These are phyloP conservation scores for Cynodonichthys magdalenae DNA, from an alignment of 2,797 vertebrate species.

Conservation along the genomic window DNA sequence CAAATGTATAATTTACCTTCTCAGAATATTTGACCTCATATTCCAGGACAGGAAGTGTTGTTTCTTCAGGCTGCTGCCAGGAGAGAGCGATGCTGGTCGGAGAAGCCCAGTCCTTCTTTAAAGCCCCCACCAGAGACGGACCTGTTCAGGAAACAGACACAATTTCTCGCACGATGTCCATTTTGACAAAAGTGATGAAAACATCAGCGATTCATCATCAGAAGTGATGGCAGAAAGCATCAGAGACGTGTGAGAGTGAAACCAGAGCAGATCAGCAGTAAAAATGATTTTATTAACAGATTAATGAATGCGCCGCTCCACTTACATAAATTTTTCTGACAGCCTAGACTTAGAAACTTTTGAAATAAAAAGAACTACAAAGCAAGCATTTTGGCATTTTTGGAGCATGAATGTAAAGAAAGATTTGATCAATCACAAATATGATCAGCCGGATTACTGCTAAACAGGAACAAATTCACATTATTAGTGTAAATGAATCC, in stretches of 20 bases:
- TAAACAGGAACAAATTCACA: too few species aligned
- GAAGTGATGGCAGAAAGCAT: neutral
- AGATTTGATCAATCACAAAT: neutral
- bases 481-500: too few species aligned
- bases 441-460: too few species aligned
- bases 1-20: conserved; percentile 82
- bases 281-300: conserved; percentile 14
- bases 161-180: conserved; percentile 6
- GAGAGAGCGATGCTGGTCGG: conserved; percentile 96
- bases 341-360: neutral
- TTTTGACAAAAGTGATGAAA: conserved; percentile 10
- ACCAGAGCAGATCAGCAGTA: conserved; percentile 1
- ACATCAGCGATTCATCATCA: neutral
- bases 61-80: conserved; percentile 92
- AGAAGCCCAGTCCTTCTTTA: conserved; percentile 97
- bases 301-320: conserved; percentile 4
- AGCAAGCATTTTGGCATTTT: neutral
- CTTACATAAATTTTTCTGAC: conserved; percentile 4
- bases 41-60: conserved; percentile 87
- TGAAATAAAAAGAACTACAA: neutral
- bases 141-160: conserved; percentile 77
- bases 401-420: neutral
- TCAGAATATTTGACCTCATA: conserved; percentile 99
- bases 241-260: conserved; percentile 7
- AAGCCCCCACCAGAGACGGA: conserved; percentile 88